Evolutionary conservation across 2,888 invertebrate genomes (phyloP), one percentile per base, ranked within the genome.

Genomic region (Globia sparganii): DNA sequence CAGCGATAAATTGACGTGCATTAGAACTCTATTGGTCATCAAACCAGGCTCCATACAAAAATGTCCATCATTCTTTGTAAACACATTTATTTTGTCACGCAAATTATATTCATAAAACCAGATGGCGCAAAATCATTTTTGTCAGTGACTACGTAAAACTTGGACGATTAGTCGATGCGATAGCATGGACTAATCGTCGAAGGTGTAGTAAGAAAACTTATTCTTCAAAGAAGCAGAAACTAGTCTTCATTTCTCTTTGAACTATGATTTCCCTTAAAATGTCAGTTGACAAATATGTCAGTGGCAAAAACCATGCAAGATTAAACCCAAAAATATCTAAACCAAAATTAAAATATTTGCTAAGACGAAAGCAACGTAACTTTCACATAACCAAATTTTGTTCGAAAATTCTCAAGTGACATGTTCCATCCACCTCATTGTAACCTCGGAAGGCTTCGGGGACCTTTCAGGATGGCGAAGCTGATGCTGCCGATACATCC

Each of bases 251-350:
- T 43, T n/a, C 13, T 53, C 43, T 61, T 18, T 81, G 25, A 21
- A 1, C 49, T 64, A 28, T 37, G 25, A 46, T 53, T 46, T 61
- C n/a, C 21, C 1, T n/a, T 49, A 25, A 9, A 77, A 34, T 69
- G 71, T 70, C 79, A 78, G n/a, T 67, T 40, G 31, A 58, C 9
- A 72, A 58, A 61, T 11, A 71, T 59, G 69, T 59, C 78, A 81
- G 56, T 66, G 21, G 58, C 56, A 53, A 65, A 70, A 77, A 72
- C 58, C 78, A 78, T 84, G 59, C 25, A 69, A 78, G 43, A 72
- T 70, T 72, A 64, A 77, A 59, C 2, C 18, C 13, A 72, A 84
- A 66, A 66, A 25, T 53, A 34, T 64, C 21, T n/a, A n/a, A n/a
- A n/a, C n/a, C 15, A n/a, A 62, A 77, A 69, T 28, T n/a, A n/a